Base-by-base conservation (phyloP, 2,888 invertebrate genomes). In the Ormyrus rosae region DNA sequence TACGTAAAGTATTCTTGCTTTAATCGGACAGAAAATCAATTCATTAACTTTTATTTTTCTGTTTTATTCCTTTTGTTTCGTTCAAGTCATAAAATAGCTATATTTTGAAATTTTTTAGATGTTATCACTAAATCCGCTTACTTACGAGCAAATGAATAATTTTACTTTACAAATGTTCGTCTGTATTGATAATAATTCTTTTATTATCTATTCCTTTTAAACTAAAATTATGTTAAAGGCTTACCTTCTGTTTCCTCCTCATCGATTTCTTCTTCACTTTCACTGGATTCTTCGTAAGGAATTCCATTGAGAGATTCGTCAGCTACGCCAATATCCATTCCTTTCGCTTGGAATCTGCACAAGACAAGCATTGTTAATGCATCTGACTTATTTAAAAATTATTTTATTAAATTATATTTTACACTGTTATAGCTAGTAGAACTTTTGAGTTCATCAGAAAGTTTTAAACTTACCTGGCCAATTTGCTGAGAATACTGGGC, bases 251-350 rank as follows among this genome's bases (percentile, higher is more conserved):
- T 86, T 72, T 89, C 89, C 56, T 92, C 92, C 65, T 92, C 92
- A 55, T 92, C 92, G 6, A 93, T 93, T 72, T 94, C 94, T 76
- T 94, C 95, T 0, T 93, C 94, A 79, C 94, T 95, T 78, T 94
- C 94, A 84, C 94, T 94, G 86, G 94, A 94, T 82, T 93, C 93
- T 86, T 96, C 96, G 83, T 94, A 92, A 0, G 94, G 94, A 61
- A 96, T 94, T 0, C 95, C 95, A 88, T 96, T 95, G 58, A 96
- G 91, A 70, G 94, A 94, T 82, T 95, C 96, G 86, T 96, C 96
- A 0, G 94, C 93, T 0, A 96, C 94, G 0, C 96, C 96, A 71
- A 96, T 93, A 84, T 96, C 95, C 95, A 96, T 95, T 11, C 96
- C 95, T 91, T 95, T 95, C 67, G 96, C 94, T 89, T 96, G 95